Base-by-base conservation (phyloP, 2,888 invertebrate genomes). In the Kuschelorhynchus macadamiae region DNA sequence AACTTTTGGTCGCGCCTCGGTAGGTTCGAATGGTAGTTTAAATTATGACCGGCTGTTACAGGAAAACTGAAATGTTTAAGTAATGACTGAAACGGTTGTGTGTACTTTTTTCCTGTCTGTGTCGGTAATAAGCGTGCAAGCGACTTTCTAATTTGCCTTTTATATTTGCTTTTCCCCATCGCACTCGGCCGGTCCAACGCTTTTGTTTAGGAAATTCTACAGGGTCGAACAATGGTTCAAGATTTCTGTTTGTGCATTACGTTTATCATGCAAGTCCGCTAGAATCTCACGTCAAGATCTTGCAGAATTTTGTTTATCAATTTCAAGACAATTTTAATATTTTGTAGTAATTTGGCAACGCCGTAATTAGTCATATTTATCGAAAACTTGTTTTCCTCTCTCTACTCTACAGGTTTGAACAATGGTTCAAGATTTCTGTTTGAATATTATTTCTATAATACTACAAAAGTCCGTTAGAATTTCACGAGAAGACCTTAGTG, bases 111-210 rank as follows among this genome's bases (percentile, higher is more conserved):
- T 65, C 69, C 64, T 67, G 68, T 63, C 59, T 33, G 53, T 59
- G 52, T 63, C 42, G 36, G 59, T 68, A 68, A 68, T 63, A 63
- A 63, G 63, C 63, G 68, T 59, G 55, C 21, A 21, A 63, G 59
- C 20, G 46, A 69, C 69, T 69, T 69, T 69, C 69, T 69, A 69
- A 69, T 69, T 63, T 55, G 55, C 69, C 56, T 69, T 67, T 64
- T 60, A 53, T 63, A 53, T 53, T 59, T 44, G 60, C 60, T 62
- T 61, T 67, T 62, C 62, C 56, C 56, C 55, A 67, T 67, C 41
- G 42, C 67, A 55, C 25, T 55, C 56, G 25, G 49, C 49, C 49
- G 63, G 47, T 47, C 49, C 56, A 56, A 56, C 30, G 55, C 49
- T 55, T 64, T 63, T 49, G 56, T 64, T 64, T 62, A 32, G 62